Percentiles rank a stretch among this genome's conserved stretches.
phyloP scores from a whole-genome alignment of 2,888 invertebrate species.

The Leucania comma region DNA sequence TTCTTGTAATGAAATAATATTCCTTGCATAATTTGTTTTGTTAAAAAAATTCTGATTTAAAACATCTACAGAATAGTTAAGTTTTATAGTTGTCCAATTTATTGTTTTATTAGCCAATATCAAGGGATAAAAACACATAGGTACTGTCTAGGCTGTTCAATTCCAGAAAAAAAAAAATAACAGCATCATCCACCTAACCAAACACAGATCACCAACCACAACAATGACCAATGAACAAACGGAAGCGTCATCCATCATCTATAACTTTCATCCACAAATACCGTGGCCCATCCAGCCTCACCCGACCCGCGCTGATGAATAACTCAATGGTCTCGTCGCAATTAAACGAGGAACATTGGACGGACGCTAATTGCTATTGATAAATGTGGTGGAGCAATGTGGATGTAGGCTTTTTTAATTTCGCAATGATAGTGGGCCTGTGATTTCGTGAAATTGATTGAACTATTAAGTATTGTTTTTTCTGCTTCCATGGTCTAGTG shows the following conservation, averaged over 20 bases:
- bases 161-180: neutral
- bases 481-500: too few relatives aligned
- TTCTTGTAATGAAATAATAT: too few relatives aligned
- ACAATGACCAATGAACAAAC: slow-evolving; percentile 24
- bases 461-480: neutral
- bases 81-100: too few relatives aligned
- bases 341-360: slow-evolving; percentile 70
- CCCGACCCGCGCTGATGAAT: slow-evolving; percentile 73
- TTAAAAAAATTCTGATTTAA: too few relatives aligned
- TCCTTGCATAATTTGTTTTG: too few relatives aligned
- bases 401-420: slow-evolving; percentile 22
- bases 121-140: neutral
- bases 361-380: slow-evolving; percentile 73
- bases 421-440: neutral
- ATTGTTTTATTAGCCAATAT: too few relatives aligned
- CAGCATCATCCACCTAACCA: neutral
- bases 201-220: slow-evolving; percentile 23
- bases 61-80: too few relatives aligned
- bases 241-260: slow-evolving; percentile 46
- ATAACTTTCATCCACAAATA: slow-evolving; percentile 52
- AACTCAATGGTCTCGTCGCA: slow-evolving; percentile 75
- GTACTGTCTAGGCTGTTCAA: neutral
- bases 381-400: slow-evolving; percentile 45
- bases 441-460: slow-evolving; percentile 22
- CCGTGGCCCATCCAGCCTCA: slow-evolving; percentile 30